Evolutionary conservation across 1,140 invertebrate genomes (phyloP).

Genomic region (Saccostrea cuccullata): DNA sequence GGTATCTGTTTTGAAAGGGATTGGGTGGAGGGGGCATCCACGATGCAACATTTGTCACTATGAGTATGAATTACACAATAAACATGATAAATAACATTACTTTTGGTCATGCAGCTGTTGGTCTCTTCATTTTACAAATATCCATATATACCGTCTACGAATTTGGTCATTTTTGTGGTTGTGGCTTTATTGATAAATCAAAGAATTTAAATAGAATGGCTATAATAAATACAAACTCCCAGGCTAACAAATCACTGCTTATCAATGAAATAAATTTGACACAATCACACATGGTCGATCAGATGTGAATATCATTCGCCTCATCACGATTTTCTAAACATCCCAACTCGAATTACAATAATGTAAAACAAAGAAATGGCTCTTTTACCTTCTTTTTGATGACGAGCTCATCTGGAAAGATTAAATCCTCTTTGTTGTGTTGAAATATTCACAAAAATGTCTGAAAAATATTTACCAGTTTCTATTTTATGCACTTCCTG

Average conservation of each 20-base stretch:
- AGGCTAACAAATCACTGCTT: neutral
- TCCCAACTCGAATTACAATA: neutral
- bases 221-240: neutral
- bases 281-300: constrained; percentile 11
- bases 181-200: neutral
- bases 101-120: too few relatives aligned
- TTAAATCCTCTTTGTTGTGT: neutral
- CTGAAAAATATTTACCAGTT: constrained; percentile 20
- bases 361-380: neutral
- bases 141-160: neutral
- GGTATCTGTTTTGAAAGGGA: neutral
- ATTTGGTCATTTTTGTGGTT: neutral
- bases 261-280: neutral
- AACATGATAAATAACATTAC: too few relatives aligned
- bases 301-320: neutral
- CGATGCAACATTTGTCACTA: neutral
- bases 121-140: neutral
- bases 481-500: constrained; percentile 7
- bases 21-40: neutral
- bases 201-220: neutral
- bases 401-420: neutral
- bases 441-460: constrained; percentile 6
- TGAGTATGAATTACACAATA: neutral
- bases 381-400: neutral
- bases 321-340: neutral